phyloP scores from a whole-genome alignment of 2,888 invertebrate genomes.

The Eupithecia tripunctaria region DNA sequence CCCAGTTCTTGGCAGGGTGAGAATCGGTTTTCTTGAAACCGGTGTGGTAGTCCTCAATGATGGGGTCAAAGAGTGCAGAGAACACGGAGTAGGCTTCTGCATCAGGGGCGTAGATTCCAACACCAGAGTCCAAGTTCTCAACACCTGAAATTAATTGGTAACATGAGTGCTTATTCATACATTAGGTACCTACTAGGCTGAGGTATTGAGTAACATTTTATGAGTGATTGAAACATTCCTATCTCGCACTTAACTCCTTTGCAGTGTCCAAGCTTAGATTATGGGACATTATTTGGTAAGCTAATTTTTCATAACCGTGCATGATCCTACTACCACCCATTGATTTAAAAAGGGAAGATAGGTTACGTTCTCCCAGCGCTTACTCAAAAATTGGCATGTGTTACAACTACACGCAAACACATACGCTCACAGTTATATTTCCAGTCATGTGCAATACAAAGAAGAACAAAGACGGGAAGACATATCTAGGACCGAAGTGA shows the following conservation, averaged over 20 bases:
- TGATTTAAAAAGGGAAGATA: too few relatives aligned
- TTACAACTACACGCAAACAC: too few relatives aligned
- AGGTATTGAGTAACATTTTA: constrained; percentile 1
- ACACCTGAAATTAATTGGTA: constrained; percentile 85
- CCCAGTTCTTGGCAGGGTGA: constrained; percentile 97
- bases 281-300: too few relatives aligned
- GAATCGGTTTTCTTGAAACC: constrained; percentile 97
- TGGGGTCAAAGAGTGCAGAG: constrained; percentile 96
- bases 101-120: constrained; percentile 98
- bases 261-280: too few relatives aligned
- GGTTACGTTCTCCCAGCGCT: too few relatives aligned
- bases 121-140: constrained; percentile 98
- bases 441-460: too few relatives aligned
- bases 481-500: too few relatives aligned
- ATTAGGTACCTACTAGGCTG: background rate
- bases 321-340: background rate
- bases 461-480: too few relatives aligned
- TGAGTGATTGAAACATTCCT: background rate
- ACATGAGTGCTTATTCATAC: constrained; percentile 18
- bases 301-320: background rate
- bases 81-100: constrained; percentile 97
- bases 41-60: constrained; percentile 98
- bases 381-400: too few relatives aligned
- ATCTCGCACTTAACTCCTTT: background rate
- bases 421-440: too few relatives aligned